Base-by-base conservation (phyloP, 2,113 vertebrate species). In the Platycercus adscitus region DNA sequence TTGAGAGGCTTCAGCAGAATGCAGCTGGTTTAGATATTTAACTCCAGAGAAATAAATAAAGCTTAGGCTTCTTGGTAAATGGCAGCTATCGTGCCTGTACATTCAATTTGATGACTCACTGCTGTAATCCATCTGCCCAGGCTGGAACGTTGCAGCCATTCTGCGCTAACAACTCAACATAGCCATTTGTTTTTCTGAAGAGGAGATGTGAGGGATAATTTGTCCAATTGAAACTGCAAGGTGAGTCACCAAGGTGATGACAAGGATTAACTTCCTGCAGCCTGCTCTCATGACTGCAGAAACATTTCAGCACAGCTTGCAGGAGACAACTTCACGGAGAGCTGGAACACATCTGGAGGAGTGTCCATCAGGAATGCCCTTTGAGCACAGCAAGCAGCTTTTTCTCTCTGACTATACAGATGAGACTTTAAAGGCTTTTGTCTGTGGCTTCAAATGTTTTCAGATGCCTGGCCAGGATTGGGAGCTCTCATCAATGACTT, bases 171-270 rank as follows among this genome's bases (percentile, higher is more conserved):
- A 63, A 50, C 75, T 77, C 64, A 49, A 73, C 53, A 10, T 43
- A 33, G 60, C 0, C 8, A 33, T 64, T 86, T 56, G 46, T 86
- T 92, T 72, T 86, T 82, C 81, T 69, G 81, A 89, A 82, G 66
- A 86, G 71, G 89, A 86, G 81, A 86, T 52, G 60, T 82, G 37
- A 82, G 66, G 81, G 89, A 78, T 73, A 82, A 89, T 78, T 89
- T 35, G 47, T 68, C 47, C 81, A 73, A 52, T 14, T 89, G 90
- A 89, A 82, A 64, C 71, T 47, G 81, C 53, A 73, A 92, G 93
- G 86, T 89, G 93, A 95, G 86, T 78, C 90, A 82, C 71, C 78
- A 58, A 89, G 81, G 86, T 69, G 93, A 82, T 73, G 90, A 95
- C 93, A 92, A 92, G 86, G 81, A 68, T 82, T 79, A 89, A 81